Evolutionary conservation across 2,888 invertebrate species (phyloP), one percentile per base, ranked within the genome.

Genomic region (Dexiosoma caninum): DNA sequence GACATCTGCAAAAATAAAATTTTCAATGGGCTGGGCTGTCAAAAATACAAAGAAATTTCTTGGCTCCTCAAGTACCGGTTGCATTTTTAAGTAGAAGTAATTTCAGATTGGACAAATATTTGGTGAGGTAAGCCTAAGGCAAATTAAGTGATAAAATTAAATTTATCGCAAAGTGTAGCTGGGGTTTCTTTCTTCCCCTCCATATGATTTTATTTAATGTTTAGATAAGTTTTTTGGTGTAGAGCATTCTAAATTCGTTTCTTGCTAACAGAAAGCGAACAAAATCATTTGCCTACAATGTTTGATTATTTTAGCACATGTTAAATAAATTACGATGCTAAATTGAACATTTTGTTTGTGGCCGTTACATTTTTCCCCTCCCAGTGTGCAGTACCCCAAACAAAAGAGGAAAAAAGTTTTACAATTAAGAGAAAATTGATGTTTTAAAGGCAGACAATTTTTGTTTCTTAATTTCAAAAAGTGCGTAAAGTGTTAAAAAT

Each of bases 401-500:
- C 1, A 3, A 30, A 0, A 14, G 12, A 21, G 10, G 10, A 2
- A 46, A 53, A 62, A 35, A 49, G 8, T 49, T 40, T 30, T 14
- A 51, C 62, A 42, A 51, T 32, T 60, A 67, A 53, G 55, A 42
- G 35, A 37, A 55, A 78, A 78, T 60, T 67, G 51, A 72, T 78
- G 78, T 72, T 67, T 67, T 37, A 51, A 71, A 70, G 30, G 32
- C 23, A 37, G 37, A 60, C 19, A 30, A 46, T 62, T 57, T 53
- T 62, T 69, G 16, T 60, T 60, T 44, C 40, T 70, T 19, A 37
- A 40, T 59, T 64, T 76, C 27, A 27, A 16, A 69, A 69, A 64
- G 53, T 69, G 74, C 74, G 74, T 79, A 7, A 49, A 40, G 27
- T 64, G 62, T 57, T 79, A 74, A 69, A 79, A 74, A 74, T 74